A percentile compares a stretch with the other conserved stretches of the same genome.
phyloP scores from a whole-genome alignment of 2,113 vertebrate species.

The Actenoides lindsayi region DNA sequence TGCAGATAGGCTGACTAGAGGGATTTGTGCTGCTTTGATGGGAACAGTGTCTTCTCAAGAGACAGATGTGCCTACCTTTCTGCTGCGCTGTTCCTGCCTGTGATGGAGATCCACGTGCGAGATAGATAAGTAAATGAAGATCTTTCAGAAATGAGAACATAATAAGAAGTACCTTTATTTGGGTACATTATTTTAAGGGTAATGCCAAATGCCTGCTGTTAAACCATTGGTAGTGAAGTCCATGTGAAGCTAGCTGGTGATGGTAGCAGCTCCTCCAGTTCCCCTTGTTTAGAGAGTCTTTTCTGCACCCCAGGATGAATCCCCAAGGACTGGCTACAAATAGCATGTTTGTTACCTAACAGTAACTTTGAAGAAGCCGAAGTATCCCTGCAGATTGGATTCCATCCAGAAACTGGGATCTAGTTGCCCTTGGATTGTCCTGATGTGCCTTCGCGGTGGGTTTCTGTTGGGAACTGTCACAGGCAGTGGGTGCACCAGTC shows the following conservation, averaged over 20 bases:
- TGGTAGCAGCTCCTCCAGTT: not conserved
- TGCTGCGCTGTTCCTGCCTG: not conserved
- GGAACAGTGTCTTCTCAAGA: not conserved
- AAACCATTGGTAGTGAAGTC: not conserved
- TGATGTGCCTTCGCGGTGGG: rapidly evolving
- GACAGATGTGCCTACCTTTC: not conserved
- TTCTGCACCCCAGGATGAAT: not conserved
- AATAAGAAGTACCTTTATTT: not conserved
- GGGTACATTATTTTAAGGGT: not conserved
- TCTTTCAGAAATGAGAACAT: not conserved
- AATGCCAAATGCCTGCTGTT: not conserved
- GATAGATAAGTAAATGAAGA: not conserved
- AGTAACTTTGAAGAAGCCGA: not conserved
- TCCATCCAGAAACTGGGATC: not conserved
- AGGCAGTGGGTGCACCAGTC: not conserved
- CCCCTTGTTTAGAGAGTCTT: not conserved
- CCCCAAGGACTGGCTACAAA: not conserved
- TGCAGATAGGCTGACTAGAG: not conserved
- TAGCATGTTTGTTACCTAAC: not conserved
- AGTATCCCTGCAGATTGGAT: not conserved
- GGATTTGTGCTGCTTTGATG: not conserved
- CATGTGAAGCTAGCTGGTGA: not conserved
- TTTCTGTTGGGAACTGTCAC: not conserved
- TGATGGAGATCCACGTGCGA: not conserved
- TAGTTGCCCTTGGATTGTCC: not conserved